Percentiles rank a stretch among this genome's conserved stretches.
Conservation (phyloP, 2,797 vertebrate genomes). For the Clarias platycephalus region DNA sequence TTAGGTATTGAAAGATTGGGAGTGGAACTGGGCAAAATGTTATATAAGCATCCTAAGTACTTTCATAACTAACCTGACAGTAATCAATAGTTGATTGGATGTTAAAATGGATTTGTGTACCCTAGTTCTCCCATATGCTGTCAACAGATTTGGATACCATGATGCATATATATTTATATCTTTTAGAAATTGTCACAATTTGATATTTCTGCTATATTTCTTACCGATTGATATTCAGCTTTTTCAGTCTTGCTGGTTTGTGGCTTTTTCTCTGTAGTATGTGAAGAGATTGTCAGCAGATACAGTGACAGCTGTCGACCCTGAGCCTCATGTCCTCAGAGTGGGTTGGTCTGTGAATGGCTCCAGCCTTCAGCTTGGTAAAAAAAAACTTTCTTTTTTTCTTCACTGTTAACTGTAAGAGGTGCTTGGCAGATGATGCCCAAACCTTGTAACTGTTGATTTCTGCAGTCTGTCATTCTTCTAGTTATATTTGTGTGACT, state of each 20-base stretch:
- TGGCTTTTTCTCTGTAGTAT: slow-evolving; percentile 61
- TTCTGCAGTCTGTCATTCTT: not conserved
- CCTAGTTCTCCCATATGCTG: not conserved
- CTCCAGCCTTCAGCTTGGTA: slow-evolving; percentile 83
- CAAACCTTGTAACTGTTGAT: not conserved
- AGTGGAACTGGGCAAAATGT: not conserved
- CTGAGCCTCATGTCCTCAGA: slow-evolving; percentile 73
- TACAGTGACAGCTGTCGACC: slow-evolving; percentile 60
- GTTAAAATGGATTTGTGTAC: not conserved
- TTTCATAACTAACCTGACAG: not conserved
- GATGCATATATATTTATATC: not conserved
- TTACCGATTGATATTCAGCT: not conserved
- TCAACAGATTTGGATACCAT: not conserved
- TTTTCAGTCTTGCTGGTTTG: not conserved
- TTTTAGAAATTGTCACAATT: not conserved
- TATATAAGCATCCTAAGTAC: not conserved
- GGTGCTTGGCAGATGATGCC: not conserved
- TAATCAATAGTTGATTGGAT: not conserved
- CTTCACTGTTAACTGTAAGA: not conserved
- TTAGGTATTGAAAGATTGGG: not conserved
- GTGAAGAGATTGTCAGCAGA: slow-evolving; percentile 73
- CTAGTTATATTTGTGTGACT: not conserved
- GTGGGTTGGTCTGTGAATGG: slow-evolving; percentile 84
- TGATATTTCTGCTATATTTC: not conserved
- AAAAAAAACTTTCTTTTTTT: slow-evolving; percentile 33